phyloP scores from a whole-genome alignment of 2,113 vertebrate species.

The Nanger granti region DNA sequence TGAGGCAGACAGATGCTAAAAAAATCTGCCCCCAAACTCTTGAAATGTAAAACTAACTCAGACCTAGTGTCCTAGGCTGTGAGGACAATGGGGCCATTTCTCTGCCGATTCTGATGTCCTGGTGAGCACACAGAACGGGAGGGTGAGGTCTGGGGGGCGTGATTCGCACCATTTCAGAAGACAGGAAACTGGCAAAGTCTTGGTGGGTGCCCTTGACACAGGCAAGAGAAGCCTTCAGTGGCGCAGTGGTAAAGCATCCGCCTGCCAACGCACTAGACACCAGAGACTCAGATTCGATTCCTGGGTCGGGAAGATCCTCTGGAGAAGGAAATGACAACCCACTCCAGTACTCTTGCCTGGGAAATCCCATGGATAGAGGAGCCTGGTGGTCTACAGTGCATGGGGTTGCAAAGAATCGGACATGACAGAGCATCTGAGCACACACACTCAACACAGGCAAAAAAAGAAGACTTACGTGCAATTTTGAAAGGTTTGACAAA shows the following conservation, averaged over 20 bases:
- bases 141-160: not conserved
- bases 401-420: not conserved
- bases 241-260: not conserved
- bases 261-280: not conserved
- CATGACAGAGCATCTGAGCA: not conserved
- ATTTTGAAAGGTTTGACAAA: not conserved
- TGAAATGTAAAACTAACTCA: not conserved
- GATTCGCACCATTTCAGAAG: not conserved
- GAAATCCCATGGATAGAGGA: not conserved
- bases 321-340: not conserved
- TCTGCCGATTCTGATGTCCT: not conserved
- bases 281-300: not conserved
- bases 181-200: not conserved
- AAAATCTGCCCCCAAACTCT: not conserved
- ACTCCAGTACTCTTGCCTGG: not conserved
- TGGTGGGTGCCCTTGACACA: not conserved
- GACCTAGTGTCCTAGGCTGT: not conserved
- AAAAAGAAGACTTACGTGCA: not conserved
- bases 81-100: accelerated
- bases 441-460: not conserved
- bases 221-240: not conserved
- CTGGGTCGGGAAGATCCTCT: not conserved
- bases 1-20: not conserved
- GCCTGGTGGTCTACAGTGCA: not conserved
- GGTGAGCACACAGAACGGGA: accelerated